Evolutionary conservation across 2,888 invertebrate genomes (phyloP).

Genomic region (Fragum sueziense): DNA sequence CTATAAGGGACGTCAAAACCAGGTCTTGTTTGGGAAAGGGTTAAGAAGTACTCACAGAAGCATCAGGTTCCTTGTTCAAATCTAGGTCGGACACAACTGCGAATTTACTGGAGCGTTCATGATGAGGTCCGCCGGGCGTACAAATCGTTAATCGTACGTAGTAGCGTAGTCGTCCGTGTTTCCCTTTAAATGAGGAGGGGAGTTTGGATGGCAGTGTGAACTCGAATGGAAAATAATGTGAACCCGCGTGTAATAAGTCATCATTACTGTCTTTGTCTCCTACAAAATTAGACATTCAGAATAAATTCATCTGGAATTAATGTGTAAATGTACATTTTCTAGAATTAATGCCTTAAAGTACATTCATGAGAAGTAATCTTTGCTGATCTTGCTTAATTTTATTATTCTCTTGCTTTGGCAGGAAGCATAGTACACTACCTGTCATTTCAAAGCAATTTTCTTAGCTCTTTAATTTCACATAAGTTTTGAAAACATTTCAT

Average conservation of each 20-base stretch:
- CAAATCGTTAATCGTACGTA: slow-evolving; percentile 76
- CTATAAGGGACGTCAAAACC: no score
- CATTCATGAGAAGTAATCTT: no score
- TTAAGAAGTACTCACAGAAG: slow-evolving; percentile 73
- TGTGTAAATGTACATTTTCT: no score
- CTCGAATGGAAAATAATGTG: slow-evolving; percentile 79
- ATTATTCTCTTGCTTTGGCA: no score
- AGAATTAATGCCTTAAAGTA: no score
- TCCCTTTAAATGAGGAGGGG: slow-evolving; percentile 78
- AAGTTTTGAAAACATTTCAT: no score
- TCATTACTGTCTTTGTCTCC: slow-evolving; percentile 76
- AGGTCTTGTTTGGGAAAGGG: no score
- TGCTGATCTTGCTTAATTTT: no score
- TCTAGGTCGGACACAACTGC: slow-evolving; percentile 76
- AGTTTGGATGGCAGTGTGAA: slow-evolving; percentile 73
- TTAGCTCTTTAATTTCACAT: no score
- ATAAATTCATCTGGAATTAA: no score
- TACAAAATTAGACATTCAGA: slow-evolving; percentile 51
- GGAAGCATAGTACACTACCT: no score
- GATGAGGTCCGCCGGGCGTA: slow-evolving; percentile 75
- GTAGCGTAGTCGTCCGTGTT: slow-evolving; percentile 77
- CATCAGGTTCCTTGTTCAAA: slow-evolving; percentile 76
- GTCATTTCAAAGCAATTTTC: no score
- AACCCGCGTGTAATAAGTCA: slow-evolving; percentile 75
- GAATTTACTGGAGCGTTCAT: slow-evolving; percentile 77